These are phyloP conservation scores for Apodemus speciosus DNA, from an alignment of 2,113 vertebrate genomes.

Conservation along the genomic window DNA sequence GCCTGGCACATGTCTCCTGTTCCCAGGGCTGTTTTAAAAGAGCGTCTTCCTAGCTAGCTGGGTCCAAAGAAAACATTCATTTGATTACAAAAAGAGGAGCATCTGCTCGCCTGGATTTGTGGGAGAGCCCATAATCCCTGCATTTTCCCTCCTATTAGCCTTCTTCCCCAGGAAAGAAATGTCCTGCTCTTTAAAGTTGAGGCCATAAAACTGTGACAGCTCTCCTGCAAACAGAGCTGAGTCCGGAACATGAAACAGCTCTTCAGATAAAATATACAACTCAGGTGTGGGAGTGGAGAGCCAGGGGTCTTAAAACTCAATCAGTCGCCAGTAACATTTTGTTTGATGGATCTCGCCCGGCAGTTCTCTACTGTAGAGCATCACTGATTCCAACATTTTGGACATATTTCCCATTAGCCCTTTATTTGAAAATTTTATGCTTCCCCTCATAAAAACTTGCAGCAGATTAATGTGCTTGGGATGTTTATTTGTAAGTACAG, in stretches of 20 bases:
- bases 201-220: conserved; percentile 81
- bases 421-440: conserved; percentile 93
- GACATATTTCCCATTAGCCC: conserved; percentile 89
- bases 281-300: conserved; percentile 84
- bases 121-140: conserved; percentile 74
- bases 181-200: conserved; percentile 77
- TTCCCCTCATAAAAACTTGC: conserved; percentile 90
- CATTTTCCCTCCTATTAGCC: conserved; percentile 81
- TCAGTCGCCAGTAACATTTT: conserved; percentile 80
- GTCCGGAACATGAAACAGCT: conserved; percentile 84
- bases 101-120: conserved; percentile 71
- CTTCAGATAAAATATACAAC: conserved; percentile 76
- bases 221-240: conserved; percentile 74
- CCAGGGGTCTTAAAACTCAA: conserved; percentile 82
- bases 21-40: conserved; percentile 42
- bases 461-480: conserved; percentile 88
- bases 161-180: conserved; percentile 79
- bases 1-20: conserved; percentile 22
- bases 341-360: conserved; percentile 81
- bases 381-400: conserved; percentile 85
- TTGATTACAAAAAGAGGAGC: conserved; percentile 67
- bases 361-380: conserved; percentile 81
- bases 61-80: conserved; percentile 75
- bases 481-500: conserved; percentile 89
- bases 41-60: conserved; percentile 53